Evolutionary conservation across 1,140 invertebrate species (phyloP).

Genomic region (Macrosteles quadrilineatus): DNA sequence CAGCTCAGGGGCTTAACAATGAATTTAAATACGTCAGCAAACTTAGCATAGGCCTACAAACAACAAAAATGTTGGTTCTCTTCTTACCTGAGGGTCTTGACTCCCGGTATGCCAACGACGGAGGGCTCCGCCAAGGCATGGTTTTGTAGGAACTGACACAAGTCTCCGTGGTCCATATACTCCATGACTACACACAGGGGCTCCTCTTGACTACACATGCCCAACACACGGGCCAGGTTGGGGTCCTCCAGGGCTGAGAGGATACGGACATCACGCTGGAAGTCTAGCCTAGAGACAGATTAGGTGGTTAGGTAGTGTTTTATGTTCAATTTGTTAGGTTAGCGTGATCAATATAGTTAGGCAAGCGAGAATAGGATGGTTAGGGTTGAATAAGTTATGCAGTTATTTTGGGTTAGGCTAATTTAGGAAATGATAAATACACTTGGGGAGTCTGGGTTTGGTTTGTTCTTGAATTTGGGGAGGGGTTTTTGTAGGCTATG

Average conservation of each 20-base stretch:
- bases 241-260: slow-evolving; percentile 81
- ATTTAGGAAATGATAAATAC: too few relatives aligned
- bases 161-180: slow-evolving; percentile 86
- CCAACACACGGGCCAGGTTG: slow-evolving; percentile 83
- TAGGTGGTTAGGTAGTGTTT: too few relatives aligned
- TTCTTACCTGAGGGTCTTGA: slow-evolving; percentile 61
- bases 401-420: too few relatives aligned
- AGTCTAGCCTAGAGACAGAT: slow-evolving; percentile 69
- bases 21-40: too few relatives aligned
- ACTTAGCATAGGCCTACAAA: too few relatives aligned
- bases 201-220: slow-evolving; percentile 78
- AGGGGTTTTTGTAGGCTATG: too few relatives aligned
- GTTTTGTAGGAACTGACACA: slow-evolving; percentile 78
- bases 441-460: too few relatives aligned
- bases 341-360: too few relatives aligned
- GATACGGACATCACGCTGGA: slow-evolving; percentile 84
- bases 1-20: too few relatives aligned
- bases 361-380: slow-evolving; percentile 31
- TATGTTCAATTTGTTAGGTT: too few relatives aligned
- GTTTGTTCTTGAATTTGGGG: too few relatives aligned
- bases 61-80: too few relatives aligned
- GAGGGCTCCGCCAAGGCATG: slow-evolving; percentile 60
- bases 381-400: not conserved
- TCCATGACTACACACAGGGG: slow-evolving; percentile 86
- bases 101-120: slow-evolving; percentile 58